phyloP scores from a whole-genome alignment of 2,113 vertebrate genomes.

The Engraulis encrasicolus region DNA sequence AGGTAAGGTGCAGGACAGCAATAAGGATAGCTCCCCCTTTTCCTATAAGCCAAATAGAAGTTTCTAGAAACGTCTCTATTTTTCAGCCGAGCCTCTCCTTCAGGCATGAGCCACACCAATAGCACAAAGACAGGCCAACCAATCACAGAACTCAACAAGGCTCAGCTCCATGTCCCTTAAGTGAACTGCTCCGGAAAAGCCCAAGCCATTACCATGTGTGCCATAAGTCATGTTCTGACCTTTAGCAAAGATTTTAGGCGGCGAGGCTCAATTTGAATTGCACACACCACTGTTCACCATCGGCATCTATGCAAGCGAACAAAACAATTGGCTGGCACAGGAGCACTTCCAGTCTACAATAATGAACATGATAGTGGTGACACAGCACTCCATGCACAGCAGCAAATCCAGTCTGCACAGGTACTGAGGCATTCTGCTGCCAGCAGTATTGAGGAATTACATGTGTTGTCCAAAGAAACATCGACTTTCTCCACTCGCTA shows the following conservation, averaged over 20 bases:
- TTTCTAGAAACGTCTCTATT: neutral
- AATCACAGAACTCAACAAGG: neutral
- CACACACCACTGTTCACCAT: too few species aligned
- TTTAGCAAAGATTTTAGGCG: too few species aligned
- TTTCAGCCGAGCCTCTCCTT: neutral
- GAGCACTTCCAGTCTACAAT: neutral
- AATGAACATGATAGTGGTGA: neutral
- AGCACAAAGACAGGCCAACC: constrained; percentile 4
- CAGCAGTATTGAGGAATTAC: neutral
- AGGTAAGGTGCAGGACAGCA: neutral
- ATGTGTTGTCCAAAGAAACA: neutral
- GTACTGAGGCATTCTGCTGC: neutral
- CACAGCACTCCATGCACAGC: too few species aligned
- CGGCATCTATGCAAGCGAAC: too few species aligned
- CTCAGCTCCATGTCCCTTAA: neutral
- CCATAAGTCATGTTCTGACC: neutral
- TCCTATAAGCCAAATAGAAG: neutral
- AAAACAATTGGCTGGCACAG: neutral
- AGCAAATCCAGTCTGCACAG: neutral
- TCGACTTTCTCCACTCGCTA: too few species aligned
- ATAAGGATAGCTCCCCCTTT: neutral
- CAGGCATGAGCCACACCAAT: neutral
- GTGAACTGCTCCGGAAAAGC: neutral
- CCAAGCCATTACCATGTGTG: neutral
- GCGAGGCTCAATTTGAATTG: too few species aligned